Base-by-base conservation (phyloP, 2,888 invertebrate genomes). In the Melinaea marsaeus region DNA sequence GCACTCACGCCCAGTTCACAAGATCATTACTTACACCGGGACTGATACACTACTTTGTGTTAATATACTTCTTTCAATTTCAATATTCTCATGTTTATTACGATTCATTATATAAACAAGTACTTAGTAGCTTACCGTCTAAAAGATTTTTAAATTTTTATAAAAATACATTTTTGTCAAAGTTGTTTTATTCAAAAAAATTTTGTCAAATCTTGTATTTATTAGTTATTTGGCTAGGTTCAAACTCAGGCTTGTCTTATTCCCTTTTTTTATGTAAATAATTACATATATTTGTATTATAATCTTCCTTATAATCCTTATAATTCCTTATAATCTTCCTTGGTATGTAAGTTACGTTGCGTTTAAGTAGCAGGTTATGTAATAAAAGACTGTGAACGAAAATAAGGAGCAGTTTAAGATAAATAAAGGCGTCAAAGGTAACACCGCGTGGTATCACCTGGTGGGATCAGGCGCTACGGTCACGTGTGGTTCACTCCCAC, bases 401-500 rank as follows among this genome's bases (percentile, higher is more conserved):
- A 73, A 75, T 78, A 79, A 80, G 75, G 74, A 75, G 74, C 73
- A 77, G 76, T 79, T 81, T 79, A 72, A 75, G 78, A 73, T 72
- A 76, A 74, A 80, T 77, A 79, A 79, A 86, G 84, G 88, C 86
- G 88, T 89, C 86, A 89, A 90, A 86, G 80, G 79, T 80, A 77
- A 80, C 86, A 84, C 85, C 74, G 79, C 74, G 70, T 72, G 73
- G 69, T 85, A 86, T 88, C 85, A 70, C 70, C 68, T 68, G 62
- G 72, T 65, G 71, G 64, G 80, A 88, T 88, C 88, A 75, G 80
- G 86, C 87, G 89, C 86, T 83, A 86, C 88, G 86, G 88, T 90
- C 90, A 90, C 89, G 90, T 86, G 78, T 77, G 76, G 70, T 79
- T 74, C 89, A 87, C 90, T 88, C 89, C 89, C 89, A 89, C 90